Conservation (phyloP, 2,888 invertebrate species). For the Drosophila falleni region DNA sequence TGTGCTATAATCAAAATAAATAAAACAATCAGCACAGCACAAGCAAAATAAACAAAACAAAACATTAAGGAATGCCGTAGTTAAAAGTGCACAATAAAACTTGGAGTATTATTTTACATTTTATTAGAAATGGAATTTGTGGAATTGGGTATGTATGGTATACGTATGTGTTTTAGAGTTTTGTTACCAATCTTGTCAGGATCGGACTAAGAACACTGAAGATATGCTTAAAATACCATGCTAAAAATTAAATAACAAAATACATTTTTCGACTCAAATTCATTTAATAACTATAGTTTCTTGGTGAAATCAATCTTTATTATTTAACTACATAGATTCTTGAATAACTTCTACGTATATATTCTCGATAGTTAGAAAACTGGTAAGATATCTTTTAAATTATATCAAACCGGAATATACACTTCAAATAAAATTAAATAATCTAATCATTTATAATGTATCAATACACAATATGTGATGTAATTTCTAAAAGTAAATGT, state of each 20-base stretch:
- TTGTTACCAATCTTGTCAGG: no score
- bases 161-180: no score
- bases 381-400: neutral
- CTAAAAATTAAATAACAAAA: no score
- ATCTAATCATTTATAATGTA: conserved; percentile 11
- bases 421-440: neutral
- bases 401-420: neutral
- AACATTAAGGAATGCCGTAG: conserved; percentile 24
- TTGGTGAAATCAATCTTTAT: no score
- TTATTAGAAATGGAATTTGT: neutral
- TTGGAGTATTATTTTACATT: neutral
- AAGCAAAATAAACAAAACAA: conserved; percentile 19
- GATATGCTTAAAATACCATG: no score
- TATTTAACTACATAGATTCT: no score
- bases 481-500: conserved; percentile 15
- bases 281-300: no score
- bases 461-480: conserved; percentile 8
- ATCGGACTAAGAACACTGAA: no score
- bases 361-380: neutral
- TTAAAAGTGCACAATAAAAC: neutral
- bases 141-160: neutral
- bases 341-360: no score
- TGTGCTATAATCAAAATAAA: conserved; percentile 31
- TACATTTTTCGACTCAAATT: no score
- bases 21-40: conserved; percentile 30